phyloP scores from a whole-genome alignment of 2,113 vertebrate species.

The Syngnathus scovelli region DNA sequence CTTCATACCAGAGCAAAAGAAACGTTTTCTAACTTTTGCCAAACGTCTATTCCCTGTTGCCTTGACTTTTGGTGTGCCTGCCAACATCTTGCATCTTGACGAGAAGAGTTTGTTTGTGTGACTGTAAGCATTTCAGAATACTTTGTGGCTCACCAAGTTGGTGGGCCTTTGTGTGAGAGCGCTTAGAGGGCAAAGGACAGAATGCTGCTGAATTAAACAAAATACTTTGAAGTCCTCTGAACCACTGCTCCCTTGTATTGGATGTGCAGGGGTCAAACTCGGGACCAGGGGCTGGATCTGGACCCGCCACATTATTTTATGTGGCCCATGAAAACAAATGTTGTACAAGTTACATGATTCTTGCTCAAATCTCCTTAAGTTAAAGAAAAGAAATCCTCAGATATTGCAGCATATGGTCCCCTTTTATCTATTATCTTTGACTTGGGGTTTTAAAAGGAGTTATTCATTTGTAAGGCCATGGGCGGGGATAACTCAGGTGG shows the following conservation, averaged over 20 bases:
- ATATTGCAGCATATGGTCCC: too few species aligned
- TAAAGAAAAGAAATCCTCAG: too few species aligned
- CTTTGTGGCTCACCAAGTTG: conserved; percentile 13
- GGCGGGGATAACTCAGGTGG: too few species aligned
- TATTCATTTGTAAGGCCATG: too few species aligned
- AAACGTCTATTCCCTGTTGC: background rate
- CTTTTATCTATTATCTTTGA: too few species aligned
- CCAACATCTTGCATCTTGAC: conserved; percentile 17
- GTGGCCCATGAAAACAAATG: too few species aligned
- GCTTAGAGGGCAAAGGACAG: background rate
- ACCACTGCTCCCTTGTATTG: background rate
- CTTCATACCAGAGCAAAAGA: background rate
- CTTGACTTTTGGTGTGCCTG: conserved; percentile 4
- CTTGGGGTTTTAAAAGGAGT: too few species aligned
- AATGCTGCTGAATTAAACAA: background rate
- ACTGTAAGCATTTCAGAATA: conserved; percentile 22
- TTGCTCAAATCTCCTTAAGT: too few species aligned
- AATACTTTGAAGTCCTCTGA: background rate
- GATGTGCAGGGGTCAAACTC: background rate
- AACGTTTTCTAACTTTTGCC: background rate
- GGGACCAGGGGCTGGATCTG: too few species aligned
- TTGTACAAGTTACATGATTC: too few species aligned
- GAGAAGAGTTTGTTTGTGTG: conserved; percentile 10
- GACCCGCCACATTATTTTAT: too few species aligned
- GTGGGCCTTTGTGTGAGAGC: conserved; percentile 15